These are phyloP conservation scores for Junonia oenone DNA, from an alignment of 2,888 invertebrate species.

Conservation along the genomic window DNA sequence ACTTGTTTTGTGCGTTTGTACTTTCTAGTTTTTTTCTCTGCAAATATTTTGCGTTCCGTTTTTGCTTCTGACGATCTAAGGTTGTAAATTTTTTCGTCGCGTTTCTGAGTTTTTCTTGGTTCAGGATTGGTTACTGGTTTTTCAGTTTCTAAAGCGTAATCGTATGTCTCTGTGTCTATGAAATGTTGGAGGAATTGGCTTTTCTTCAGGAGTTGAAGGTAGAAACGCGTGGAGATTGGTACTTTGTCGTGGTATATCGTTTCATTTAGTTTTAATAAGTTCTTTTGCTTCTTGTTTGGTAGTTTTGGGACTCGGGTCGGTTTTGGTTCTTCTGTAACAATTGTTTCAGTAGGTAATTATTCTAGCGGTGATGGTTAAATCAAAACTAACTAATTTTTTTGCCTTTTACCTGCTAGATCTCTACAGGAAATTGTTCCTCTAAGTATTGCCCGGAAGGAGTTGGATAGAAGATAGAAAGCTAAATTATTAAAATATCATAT, in stretches of 20 bases:
- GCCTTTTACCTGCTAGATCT: too few species aligned
- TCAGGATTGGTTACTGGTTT: constrained; percentile 45
- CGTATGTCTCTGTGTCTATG: constrained; percentile 53
- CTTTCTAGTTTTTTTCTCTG: constrained; percentile 40
- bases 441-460: too few species aligned
- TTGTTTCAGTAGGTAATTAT: background rate
- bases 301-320: constrained; percentile 41
- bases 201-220: constrained; percentile 60
- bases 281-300: constrained; percentile 51
- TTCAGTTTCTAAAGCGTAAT: constrained; percentile 66
- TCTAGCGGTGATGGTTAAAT: too few species aligned
- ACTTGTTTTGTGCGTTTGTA: constrained; percentile 33
- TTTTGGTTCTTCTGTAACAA: constrained; percentile 44
- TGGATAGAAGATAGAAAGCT: too few species aligned
- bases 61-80: constrained; percentile 57
- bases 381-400: too few species aligned
- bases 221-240: constrained; percentile 65
- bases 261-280: constrained; percentile 57
- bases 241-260: constrained; percentile 68
- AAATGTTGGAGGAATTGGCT: constrained; percentile 63
- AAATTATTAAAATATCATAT: too few species aligned
- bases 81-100: constrained; percentile 55
- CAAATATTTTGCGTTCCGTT: constrained; percentile 54
- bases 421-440: too few species aligned
- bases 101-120: constrained; percentile 40